phyloP scores from a whole-genome alignment of 2,888 invertebrate species.

The Lasioglossum calceatum region DNA sequence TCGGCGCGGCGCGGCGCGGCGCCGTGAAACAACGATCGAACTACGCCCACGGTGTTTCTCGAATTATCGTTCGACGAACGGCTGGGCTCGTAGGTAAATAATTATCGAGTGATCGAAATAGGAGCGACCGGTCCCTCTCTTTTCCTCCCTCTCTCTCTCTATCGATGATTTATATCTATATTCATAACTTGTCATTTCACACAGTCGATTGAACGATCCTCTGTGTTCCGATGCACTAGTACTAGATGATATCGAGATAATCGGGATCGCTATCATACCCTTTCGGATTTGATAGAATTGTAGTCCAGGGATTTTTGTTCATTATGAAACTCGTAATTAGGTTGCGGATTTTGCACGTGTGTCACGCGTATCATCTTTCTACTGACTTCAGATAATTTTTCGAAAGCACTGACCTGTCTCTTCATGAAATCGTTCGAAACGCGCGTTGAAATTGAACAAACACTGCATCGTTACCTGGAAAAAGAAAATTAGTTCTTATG shows the following conservation, averaged over 20 bases:
- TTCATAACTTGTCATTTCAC: slow-evolving; percentile 71
- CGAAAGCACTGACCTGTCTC: not conserved
- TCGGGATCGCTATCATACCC: not conserved
- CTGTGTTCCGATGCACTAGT: not conserved
- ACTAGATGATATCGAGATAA: not conserved
- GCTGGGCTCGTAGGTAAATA: slow-evolving; percentile 62
- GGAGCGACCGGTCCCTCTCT: slow-evolving; percentile 27
- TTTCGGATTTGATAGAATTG: not conserved
- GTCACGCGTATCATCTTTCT: too few species aligned
- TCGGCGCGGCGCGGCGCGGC: not conserved
- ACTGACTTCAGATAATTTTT: not conserved
- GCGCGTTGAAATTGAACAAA: too few species aligned
- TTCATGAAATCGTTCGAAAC: not conserved
- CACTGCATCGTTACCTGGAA: too few species aligned
- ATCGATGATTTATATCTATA: slow-evolving; percentile 68
- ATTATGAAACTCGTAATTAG: not conserved
- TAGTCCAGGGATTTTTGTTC: not conserved
- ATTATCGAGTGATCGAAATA: slow-evolving; percentile 75
- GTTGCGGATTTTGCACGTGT: not conserved
- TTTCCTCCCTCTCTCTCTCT: not conserved
- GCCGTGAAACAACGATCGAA: slow-evolving; percentile 33
- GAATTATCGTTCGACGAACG: slow-evolving; percentile 34
- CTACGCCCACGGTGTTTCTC: slow-evolving; percentile 9
- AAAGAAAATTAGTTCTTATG: too few species aligned
- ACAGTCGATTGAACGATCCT: not conserved